Conservation (phyloP, 2,888 invertebrate genomes). For the Epirrita christyi region DNA sequence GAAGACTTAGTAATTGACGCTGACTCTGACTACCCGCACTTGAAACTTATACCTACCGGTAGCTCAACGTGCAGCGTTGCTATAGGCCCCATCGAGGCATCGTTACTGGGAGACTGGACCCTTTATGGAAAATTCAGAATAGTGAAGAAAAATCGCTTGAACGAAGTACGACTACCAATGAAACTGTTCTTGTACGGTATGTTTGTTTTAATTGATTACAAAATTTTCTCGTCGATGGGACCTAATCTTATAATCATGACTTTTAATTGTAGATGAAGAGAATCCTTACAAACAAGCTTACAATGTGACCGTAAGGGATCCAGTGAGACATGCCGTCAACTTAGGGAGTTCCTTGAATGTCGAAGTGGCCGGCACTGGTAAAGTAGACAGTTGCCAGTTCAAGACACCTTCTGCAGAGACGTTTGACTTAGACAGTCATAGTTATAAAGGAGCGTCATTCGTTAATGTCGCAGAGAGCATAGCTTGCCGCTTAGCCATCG, state of each 20-base stretch:
- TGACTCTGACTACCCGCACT: constrained; percentile 45
- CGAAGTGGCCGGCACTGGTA: constrained; percentile 38
- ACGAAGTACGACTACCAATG: constrained; percentile 47
- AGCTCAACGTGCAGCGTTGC: constrained; percentile 44
- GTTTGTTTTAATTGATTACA: constrained; percentile 27
- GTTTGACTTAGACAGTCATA: constrained; percentile 27
- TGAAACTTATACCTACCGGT: constrained; percentile 37
- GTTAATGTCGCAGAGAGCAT: constrained; percentile 16
- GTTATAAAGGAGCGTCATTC: constrained; percentile 40
- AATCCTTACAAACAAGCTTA: constrained; percentile 52
- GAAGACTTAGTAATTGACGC: constrained; percentile 46
- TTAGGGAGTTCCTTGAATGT: constrained; percentile 39
- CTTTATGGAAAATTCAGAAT: constrained; percentile 48
- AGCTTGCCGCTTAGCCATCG: constrained; percentile 45
- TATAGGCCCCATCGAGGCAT: constrained; percentile 45
- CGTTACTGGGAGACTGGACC: constrained; percentile 51
- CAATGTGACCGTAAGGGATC: constrained; percentile 44
- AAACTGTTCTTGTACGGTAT: constrained; percentile 52
- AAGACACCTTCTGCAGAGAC: constrained; percentile 40
- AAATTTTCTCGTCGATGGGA: not conserved
- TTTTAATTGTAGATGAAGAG: constrained; percentile 47
- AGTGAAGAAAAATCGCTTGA: constrained; percentile 21
- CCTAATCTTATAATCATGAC: constrained; percentile 3
- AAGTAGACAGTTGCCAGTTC: constrained; percentile 44
- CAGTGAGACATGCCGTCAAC: constrained; percentile 40